Conservation (phyloP, 2,888 invertebrate genomes). For the Oxytorus armatus region DNA sequence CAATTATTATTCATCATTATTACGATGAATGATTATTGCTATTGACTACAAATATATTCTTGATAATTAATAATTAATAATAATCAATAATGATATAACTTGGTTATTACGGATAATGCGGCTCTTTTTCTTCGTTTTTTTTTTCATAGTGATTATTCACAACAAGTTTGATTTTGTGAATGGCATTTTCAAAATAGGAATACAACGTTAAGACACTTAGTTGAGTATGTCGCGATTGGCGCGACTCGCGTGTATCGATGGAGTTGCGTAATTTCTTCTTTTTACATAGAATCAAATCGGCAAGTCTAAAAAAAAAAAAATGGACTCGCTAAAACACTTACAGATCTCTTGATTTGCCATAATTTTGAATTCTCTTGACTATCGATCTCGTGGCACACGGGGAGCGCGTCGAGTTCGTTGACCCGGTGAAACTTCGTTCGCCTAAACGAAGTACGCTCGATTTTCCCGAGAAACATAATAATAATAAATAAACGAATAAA, state of each 20-base stretch:
- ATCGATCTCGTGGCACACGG: neutral
- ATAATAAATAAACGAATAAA: conserved; percentile 43
- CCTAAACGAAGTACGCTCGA: conserved; percentile 3
- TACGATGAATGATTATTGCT: conserved; percentile 64
- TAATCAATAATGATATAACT: conserved; percentile 57
- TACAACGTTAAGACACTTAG: conserved; percentile 80
- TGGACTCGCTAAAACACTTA: neutral
- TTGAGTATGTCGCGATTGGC: conserved; percentile 73
- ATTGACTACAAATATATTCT: conserved; percentile 76
- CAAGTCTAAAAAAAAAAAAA: neutral
- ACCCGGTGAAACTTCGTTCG: neutral
- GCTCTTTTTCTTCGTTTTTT: conserved; percentile 3
- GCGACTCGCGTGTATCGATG: conserved; percentile 45
- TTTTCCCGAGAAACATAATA: conserved; percentile 1
- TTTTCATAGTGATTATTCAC: conserved; percentile 11
- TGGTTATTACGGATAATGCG: conserved; percentile 56
- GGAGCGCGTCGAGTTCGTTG: conserved; percentile 27
- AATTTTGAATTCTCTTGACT: conserved; percentile 17
- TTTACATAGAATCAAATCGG: conserved; percentile 10
- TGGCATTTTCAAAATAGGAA: conserved; percentile 72
- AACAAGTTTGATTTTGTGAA: conserved; percentile 51
- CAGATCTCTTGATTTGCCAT: neutral
- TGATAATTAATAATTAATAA: conserved; percentile 65
- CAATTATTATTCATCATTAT: conserved; percentile 46
- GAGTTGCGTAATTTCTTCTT: conserved; percentile 20